Percentiles rank a stretch among this genome's conserved stretches.
Conservation (phyloP, 2,888 invertebrate genomes). For the Eubasilissa splendida region DNA sequence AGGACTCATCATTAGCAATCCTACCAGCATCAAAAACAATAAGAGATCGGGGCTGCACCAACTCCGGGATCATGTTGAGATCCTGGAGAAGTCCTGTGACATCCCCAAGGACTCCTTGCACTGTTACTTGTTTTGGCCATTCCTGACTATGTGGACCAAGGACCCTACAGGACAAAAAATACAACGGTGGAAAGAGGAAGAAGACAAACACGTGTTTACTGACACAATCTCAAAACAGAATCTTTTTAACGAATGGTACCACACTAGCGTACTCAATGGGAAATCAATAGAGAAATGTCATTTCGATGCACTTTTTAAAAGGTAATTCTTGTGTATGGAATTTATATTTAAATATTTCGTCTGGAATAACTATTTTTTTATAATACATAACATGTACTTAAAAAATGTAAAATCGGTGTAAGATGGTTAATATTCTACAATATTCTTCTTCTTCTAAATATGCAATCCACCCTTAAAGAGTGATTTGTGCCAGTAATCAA, state of each 20-base stretch:
- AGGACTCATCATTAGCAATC: constrained; percentile 62
- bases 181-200: constrained; percentile 63
- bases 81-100: constrained; percentile 59
- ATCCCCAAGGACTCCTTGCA: constrained; percentile 59
- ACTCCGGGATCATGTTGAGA: constrained; percentile 63
- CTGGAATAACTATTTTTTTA: not conserved
- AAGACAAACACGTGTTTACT: constrained; percentile 63
- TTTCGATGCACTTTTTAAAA: constrained; percentile 61
- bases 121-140: constrained; percentile 64
- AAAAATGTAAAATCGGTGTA: too few relatives aligned
- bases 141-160: constrained; percentile 61
- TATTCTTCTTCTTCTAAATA: too few relatives aligned
- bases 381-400: not conserved
- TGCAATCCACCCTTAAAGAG: too few relatives aligned
- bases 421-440: too few relatives aligned
- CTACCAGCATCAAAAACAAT: constrained; percentile 64
- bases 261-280: constrained; percentile 59
- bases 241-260: constrained; percentile 62
- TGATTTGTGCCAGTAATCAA: too few relatives aligned
- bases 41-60: constrained; percentile 65
- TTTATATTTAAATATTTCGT: not conserved
- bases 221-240: constrained; percentile 60
- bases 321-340: constrained; percentile 58
- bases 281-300: constrained; percentile 57
- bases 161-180: constrained; percentile 62